Conservation (phyloP, 2,888 invertebrate species). For the Polydrusus pterygomalis region DNA sequence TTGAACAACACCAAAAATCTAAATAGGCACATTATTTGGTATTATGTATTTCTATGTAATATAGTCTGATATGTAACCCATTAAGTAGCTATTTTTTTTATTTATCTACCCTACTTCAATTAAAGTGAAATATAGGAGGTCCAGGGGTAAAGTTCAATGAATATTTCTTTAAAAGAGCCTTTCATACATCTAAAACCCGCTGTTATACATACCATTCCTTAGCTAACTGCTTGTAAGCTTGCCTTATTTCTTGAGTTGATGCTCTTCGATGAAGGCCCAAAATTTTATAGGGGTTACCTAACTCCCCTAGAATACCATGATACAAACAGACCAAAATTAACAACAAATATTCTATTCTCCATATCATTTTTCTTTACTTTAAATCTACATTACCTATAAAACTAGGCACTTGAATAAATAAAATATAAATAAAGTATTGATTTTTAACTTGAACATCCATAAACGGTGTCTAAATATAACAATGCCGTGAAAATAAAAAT, state of each 20-base stretch:
- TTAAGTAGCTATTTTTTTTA: too few species aligned
- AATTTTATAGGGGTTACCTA: conserved; percentile 87
- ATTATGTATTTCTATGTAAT: too few species aligned
- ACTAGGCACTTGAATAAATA: conserved; percentile 41
- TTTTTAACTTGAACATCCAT: conserved; percentile 23
- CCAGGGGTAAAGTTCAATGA: too few species aligned
- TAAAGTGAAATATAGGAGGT: too few species aligned
- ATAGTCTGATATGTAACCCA: too few species aligned
- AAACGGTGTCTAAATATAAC: conserved; percentile 2
- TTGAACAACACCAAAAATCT: too few species aligned
- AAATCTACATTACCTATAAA: conserved; percentile 38
- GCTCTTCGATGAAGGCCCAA: conserved; percentile 86
- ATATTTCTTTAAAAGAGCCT: neutral
- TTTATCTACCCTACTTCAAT: too few species aligned
- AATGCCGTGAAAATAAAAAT: neutral
- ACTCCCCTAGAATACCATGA: conserved; percentile 54
- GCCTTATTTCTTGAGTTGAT: conserved; percentile 87
- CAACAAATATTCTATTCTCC: conserved; percentile 20
- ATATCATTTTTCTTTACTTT: conserved; percentile 43
- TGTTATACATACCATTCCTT: conserved; percentile 86
- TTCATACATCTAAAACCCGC: neutral
- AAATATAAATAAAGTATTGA: conserved; percentile 44
- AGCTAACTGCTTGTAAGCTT: conserved; percentile 91
- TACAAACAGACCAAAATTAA: conserved; percentile 1
- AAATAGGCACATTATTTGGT: too few species aligned